Percentiles rank a stretch among this genome's conserved stretches.
phyloP scores from a whole-genome alignment of 2,797 vertebrate species.

The Ptychadena robeensis region DNA sequence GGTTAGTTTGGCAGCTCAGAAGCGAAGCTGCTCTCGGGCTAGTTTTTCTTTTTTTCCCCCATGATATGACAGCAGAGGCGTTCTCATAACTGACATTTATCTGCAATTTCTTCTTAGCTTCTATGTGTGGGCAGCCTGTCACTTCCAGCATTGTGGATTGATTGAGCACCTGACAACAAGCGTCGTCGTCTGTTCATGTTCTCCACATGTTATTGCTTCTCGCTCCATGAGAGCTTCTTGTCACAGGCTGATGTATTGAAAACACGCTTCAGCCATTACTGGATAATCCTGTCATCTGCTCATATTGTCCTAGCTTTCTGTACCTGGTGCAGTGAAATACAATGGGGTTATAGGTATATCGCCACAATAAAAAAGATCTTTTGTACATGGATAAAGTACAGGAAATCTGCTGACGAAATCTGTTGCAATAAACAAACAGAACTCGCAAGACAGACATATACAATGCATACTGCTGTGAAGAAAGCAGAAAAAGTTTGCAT shows the following conservation, averaged over 20 bases:
- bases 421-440: too few species aligned
- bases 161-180: neutral
- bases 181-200: neutral
- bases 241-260: neutral
- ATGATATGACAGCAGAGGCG: neutral
- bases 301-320: neutral
- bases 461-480: too few species aligned
- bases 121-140: neutral
- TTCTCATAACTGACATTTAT: neutral
- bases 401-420: too few species aligned
- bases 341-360: too few species aligned
- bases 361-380: too few species aligned
- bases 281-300: neutral
- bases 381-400: too few species aligned
- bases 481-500: too few species aligned
- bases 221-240: neutral
- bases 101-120: neutral
- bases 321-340: neutral
- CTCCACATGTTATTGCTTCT: constrained; percentile 11
- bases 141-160: neutral
- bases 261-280: neutral
- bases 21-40: neutral
- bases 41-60: neutral
- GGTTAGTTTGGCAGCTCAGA: constrained; percentile 73
- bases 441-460: too few species aligned